Evolutionary conservation across 2,888 invertebrate genomes (phyloP), one percentile per base, ranked within the genome.

Genomic region (Caenorhabditis japonica): DNA sequence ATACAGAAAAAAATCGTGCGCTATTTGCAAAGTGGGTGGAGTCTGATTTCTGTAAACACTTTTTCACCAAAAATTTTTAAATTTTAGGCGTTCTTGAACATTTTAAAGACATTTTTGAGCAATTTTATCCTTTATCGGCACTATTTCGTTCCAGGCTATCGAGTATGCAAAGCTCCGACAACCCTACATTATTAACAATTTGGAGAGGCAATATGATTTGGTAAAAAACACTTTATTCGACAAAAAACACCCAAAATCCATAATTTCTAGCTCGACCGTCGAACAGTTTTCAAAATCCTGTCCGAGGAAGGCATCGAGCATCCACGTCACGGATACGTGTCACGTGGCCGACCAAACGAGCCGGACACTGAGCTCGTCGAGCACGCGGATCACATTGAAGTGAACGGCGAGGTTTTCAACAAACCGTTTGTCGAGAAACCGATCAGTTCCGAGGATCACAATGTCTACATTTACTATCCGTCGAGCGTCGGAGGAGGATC

Each of bases 391-490:
- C 84, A 85, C 61, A 86, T 86, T 39, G 85, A 86, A 56, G 84
- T 86, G 17, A 86, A 86, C 56, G 85, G 86, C n/a, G 84, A 84
- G 78, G 78, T 84, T 12, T 86, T 86, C 79, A 91, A 92, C 90
- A 80, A 86, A 53, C 99, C 99, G 0, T 99, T 99, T 90, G 99
- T 99, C 19, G 99, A 99, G 90, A 99, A 99, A 88, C 99, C 99
- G 0, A 94, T 99, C 7, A 95, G 95, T 21, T 99, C 99, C 0
- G 99, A 99, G 89, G 97, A 99, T 90, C 99, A 99, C 89, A 99
- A 99, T 89, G 96, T 99, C 88, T 97, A 97, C 88, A 99, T 99
- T 84, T 99, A 99, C 89, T 99, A 97, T 90, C 99, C 99, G 0
- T 94, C 95, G 13, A 94, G 95, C 1, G 99, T 97, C 2, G 99